A percentile compares a stretch with the other conserved stretches of the same genome.
phyloP scores from a whole-genome alignment of 2,888 invertebrate species.

The Lasioglossum vierecki region DNA sequence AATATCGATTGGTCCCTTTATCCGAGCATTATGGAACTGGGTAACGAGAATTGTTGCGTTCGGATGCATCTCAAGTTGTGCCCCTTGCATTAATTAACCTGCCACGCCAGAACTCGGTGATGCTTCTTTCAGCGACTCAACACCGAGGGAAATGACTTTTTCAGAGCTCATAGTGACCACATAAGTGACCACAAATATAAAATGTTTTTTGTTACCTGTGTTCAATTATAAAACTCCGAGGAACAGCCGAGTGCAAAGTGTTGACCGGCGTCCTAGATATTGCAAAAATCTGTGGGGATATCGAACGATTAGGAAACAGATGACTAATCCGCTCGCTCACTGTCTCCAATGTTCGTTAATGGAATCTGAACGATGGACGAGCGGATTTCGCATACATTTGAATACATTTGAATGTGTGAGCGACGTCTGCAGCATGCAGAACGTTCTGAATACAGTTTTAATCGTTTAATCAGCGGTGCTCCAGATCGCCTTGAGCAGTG shows the following conservation, averaged over 20 bases:
- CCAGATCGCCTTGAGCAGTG: constrained; percentile 56
- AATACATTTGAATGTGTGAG: constrained; percentile 41
- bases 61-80: constrained; percentile 20
- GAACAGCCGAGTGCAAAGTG: neutral
- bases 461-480: neutral
- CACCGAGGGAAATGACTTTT: too few species aligned
- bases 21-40: constrained; percentile 34
- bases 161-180: too few species aligned
- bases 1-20: constrained; percentile 21
- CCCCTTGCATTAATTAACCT: constrained; percentile 7
- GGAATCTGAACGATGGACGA: neutral
- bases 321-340: neutral
- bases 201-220: too few species aligned
- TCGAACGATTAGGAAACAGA: neutral
- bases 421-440: constrained; percentile 1
- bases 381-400: constrained; percentile 23
- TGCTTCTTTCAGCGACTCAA: neutral
- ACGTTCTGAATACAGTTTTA: constrained; percentile 5
- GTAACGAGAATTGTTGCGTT: constrained; percentile 23
- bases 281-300: neutral
- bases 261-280: neutral
- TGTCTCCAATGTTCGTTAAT: neutral
- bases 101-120: neutral
- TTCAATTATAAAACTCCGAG: neutral
- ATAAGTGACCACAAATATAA: too few species aligned